Evolutionary conservation across 2,888 invertebrate genomes (phyloP).

Genomic region (Nycteola revayana): DNA sequence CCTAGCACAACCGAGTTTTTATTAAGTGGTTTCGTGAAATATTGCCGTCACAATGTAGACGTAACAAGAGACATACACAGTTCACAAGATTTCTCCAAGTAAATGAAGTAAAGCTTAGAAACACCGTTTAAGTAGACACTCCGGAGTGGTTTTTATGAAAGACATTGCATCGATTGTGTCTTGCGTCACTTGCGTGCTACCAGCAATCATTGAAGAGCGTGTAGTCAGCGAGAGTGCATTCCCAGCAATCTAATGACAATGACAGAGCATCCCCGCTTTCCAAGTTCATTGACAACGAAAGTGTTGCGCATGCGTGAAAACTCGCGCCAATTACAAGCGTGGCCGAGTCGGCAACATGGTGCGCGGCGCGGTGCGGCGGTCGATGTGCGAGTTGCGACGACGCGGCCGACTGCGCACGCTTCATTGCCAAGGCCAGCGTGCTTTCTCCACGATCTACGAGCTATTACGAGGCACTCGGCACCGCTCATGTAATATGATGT

Average conservation of each 20-base stretch:
- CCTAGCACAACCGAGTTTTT: too few relatives aligned
- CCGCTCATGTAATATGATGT: conserved; percentile 62
- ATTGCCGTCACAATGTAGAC: too few relatives aligned
- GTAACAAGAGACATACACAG: too few relatives aligned
- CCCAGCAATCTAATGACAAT: conserved; percentile 73
- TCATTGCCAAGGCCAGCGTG: conserved; percentile 77
- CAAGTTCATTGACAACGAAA: conserved; percentile 81
- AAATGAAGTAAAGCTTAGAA: too few relatives aligned
- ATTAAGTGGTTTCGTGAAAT: too few relatives aligned
- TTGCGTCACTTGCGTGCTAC: conserved; percentile 61
- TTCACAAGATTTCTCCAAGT: too few relatives aligned
- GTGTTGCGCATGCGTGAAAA: conserved; percentile 76
- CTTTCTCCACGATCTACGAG: conserved; percentile 67
- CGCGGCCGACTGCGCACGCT: conserved; percentile 56
- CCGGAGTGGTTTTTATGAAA: conserved; percentile 23
- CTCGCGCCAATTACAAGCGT: conserved; percentile 62
- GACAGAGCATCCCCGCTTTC: conserved; percentile 77
- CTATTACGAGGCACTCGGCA: conserved; percentile 57
- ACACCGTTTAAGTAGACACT: too few relatives aligned
- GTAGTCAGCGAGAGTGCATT: conserved; percentile 77
- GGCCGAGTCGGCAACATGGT: conserved; percentile 18
- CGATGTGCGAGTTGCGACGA: conserved; percentile 43
- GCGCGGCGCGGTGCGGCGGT: conserved; percentile 33
- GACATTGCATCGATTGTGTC: conserved; percentile 26
- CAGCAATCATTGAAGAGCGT: conserved; percentile 44